Evolutionary conservation across 2,797 vertebrate species (phyloP).

Genomic region (Oophaga sylvatica): DNA sequence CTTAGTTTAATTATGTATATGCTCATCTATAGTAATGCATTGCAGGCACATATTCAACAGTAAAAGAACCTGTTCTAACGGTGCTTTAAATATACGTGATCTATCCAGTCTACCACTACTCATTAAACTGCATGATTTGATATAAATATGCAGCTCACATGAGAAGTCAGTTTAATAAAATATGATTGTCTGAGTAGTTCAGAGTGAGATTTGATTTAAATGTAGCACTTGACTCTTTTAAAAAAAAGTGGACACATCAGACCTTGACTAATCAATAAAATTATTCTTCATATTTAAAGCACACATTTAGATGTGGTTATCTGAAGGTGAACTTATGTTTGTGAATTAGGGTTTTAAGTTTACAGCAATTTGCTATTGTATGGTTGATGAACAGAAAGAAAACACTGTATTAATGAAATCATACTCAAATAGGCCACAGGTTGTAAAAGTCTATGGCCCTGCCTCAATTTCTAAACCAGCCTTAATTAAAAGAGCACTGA

Average conservation of each 20-base stretch:
- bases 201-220: slow-evolving; percentile 2
- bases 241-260: neutral
- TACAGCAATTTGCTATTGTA: neutral
- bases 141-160: slow-evolving; percentile 1
- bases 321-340: neutral
- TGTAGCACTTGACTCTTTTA: neutral
- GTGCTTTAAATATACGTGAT: neutral
- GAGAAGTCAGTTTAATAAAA: slow-evolving; percentile 48
- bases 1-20: neutral
- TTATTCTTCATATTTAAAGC: neutral
- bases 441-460: too few species aligned
- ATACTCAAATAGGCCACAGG: too few species aligned
- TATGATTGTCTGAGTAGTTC: slow-evolving; percentile 10
- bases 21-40: neutral
- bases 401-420: too few species aligned
- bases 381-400: too few species aligned
- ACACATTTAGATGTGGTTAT: neutral
- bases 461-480: too few species aligned
- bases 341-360: neutral
- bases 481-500: too few species aligned
- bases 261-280: neutral
- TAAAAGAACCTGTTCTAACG: neutral
- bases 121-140: neutral
- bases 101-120: neutral
- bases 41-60: neutral